These are phyloP conservation scores for Cataglyphis albicans DNA, from an alignment of 2,888 invertebrate species.

Conservation along the genomic window DNA sequence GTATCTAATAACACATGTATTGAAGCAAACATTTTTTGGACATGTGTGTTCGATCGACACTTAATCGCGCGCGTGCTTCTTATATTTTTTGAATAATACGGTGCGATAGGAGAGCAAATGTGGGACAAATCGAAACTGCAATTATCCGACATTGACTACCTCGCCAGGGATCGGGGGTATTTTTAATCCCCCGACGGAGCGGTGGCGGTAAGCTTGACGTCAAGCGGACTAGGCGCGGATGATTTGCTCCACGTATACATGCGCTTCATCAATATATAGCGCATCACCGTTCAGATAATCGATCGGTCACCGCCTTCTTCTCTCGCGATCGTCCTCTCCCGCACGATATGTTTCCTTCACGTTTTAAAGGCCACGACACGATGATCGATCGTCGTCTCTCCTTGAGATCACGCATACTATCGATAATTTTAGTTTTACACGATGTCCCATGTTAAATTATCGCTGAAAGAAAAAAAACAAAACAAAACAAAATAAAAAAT, in stretches of 20 bases:
- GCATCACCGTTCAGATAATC: constrained; percentile 51
- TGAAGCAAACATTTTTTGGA: constrained; percentile 35
- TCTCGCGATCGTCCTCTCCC: constrained; percentile 21
- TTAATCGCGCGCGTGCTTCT: not conserved
- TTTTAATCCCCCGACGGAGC: constrained; percentile 64
- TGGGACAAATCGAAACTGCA: constrained; percentile 53
- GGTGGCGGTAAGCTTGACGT: constrained; percentile 64
- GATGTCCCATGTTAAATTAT: constrained; percentile 14
- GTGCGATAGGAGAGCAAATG: constrained; percentile 26
- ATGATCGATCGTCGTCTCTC: constrained; percentile 43
- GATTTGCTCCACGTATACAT: constrained; percentile 59
- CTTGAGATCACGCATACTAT: constrained; percentile 39
- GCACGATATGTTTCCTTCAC: constrained; percentile 8
- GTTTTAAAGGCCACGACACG: constrained; percentile 11
- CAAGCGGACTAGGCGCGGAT: constrained; percentile 69
- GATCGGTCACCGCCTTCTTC: constrained; percentile 61
- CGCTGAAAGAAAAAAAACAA: not conserved
- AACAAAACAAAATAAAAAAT: not conserved
- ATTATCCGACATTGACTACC: constrained; percentile 65
- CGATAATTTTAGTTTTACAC: constrained; percentile 43
- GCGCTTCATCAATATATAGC: constrained; percentile 56
- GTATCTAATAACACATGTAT: not conserved
- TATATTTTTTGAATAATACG: constrained; percentile 16
- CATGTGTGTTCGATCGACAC: constrained; percentile 30
- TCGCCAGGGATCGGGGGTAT: constrained; percentile 68